Base-by-base conservation (phyloP, 92 coral and sea anemone species). In the Blastomussa wellsi region DNA sequence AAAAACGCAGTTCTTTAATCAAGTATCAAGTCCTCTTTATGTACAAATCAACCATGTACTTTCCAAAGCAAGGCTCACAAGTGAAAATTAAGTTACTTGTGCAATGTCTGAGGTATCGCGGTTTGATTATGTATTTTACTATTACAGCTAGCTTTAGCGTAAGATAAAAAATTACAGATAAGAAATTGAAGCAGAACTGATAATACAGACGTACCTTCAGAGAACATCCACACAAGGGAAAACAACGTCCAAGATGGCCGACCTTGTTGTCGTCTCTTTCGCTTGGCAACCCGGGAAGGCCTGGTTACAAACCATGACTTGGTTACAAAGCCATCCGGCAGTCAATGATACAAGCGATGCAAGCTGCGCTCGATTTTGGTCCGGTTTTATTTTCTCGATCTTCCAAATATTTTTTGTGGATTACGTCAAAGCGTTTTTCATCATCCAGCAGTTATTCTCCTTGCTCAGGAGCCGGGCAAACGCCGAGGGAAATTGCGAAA, bases 371-470 rank as follows among this genome's bases (percentile, higher is more conserved):
- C 33, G 84, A 84, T 47, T 74, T 89, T 74, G 72, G 92, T 52
- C 88, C 90, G 31, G 74, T 94, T 78, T 79, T 94, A 52, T 75
- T 87, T 22, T 88, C 92, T 24, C 88, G 86, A 88, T 71, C 91
- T 42, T 75, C 92, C 13, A 76, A 85, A 72, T 87, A 82, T 83
- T 90, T 72, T 74, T 38, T 80, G 44, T 81, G 87, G 79, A 76
- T 59, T 60, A 39, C 85, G 22, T 77, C 91, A 70, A 86, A 86
- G 74, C 41, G 83, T 72, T 70, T 71, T 47, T 41, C 88, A 74
- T 72, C 73, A 57, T 62, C 81, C n/a, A 64, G 37, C 19, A 55
- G 82, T 74, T 77, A 79, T 75, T 79, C 38, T 51, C 26, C 68
- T 66, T 24, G 73, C 48, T 39, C 78, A 3, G 64, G 65, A 14